Conservation (phyloP, 2,888 invertebrate genomes). For the Acrocyrtus sp. region DNA sequence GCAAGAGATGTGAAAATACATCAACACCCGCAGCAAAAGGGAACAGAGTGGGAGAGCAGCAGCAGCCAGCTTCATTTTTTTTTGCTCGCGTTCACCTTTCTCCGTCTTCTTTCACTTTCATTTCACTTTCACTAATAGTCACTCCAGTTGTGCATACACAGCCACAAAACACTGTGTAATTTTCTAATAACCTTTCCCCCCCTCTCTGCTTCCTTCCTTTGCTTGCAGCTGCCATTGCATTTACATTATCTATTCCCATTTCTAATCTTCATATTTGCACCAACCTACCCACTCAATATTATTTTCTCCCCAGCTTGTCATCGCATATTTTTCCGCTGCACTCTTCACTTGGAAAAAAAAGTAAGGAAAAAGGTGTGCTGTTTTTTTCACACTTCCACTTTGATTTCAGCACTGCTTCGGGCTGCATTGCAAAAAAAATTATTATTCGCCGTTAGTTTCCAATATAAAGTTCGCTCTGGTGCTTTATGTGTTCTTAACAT, state of each 20-base stretch:
- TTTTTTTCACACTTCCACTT: too few relatives aligned
- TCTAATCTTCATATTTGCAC: not conserved
- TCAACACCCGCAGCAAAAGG: not conserved
- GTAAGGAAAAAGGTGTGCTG: too few relatives aligned
- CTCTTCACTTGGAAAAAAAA: not conserved
- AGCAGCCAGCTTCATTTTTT: too few relatives aligned
- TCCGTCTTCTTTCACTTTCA: constrained; percentile 29
- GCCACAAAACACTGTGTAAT: not conserved
- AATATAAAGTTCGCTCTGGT: too few relatives aligned
- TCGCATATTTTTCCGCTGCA: too few relatives aligned
- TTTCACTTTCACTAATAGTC: constrained; percentile 33
- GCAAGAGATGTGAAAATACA: not conserved
- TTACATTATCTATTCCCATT: constrained; percentile 1
- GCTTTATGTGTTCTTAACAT: too few relatives aligned
- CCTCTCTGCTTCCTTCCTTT: not conserved
- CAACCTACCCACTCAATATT: not conserved
- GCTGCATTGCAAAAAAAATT: too few relatives aligned
- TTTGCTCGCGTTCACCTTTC: constrained; percentile 24
- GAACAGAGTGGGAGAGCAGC: not conserved
- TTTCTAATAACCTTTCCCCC: not conserved
- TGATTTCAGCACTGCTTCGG: too few relatives aligned
- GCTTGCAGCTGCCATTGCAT: too few relatives aligned
- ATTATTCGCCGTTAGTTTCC: too few relatives aligned
- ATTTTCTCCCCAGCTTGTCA: too few relatives aligned
- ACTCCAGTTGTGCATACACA: not conserved